phyloP scores from a whole-genome alignment of 2,113 vertebrate genomes.

The Lagopus leucura region DNA sequence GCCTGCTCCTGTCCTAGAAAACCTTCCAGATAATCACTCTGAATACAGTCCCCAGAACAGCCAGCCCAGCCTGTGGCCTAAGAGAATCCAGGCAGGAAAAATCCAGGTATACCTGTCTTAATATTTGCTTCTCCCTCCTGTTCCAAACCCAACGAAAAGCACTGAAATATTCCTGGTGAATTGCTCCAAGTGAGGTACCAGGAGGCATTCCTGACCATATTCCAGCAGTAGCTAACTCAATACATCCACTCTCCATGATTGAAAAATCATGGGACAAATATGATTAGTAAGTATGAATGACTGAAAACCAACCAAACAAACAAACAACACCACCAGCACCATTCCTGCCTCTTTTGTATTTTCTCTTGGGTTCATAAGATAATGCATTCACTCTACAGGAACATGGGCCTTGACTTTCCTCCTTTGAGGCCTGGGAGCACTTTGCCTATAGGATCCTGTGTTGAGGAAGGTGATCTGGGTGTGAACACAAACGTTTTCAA shows the following conservation, averaged over 20 bases:
- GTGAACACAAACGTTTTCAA: rapidly evolving
- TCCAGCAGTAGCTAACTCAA: not conserved
- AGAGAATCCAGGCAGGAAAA: not conserved
- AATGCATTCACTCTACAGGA: not conserved
- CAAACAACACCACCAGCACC: not conserved
- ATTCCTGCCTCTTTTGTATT: not conserved
- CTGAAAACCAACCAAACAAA: not conserved
- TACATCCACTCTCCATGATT: not conserved
- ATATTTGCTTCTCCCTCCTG: not conserved
- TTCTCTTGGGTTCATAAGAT: not conserved
- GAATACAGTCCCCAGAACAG: not conserved
- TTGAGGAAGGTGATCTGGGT: rapidly evolving
- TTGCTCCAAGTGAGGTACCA: not conserved
- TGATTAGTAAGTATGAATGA: not conserved
- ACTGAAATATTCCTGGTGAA: not conserved
- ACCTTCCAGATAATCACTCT: not conserved
- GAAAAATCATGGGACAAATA: not conserved
- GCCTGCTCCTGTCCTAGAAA: not conserved
- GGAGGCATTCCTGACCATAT: not conserved
- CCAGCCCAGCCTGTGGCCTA: not conserved
- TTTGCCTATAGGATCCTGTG: not conserved
- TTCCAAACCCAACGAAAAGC: not conserved
- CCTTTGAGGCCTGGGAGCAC: not conserved
- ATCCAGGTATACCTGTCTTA: not conserved
- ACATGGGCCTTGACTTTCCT: not conserved